A percentile compares a stretch with the other conserved stretches of the same genome.
Evolutionary conservation across 2,113 vertebrate genomes (phyloP).

Genomic region (Patagioenas fasciata): DNA sequence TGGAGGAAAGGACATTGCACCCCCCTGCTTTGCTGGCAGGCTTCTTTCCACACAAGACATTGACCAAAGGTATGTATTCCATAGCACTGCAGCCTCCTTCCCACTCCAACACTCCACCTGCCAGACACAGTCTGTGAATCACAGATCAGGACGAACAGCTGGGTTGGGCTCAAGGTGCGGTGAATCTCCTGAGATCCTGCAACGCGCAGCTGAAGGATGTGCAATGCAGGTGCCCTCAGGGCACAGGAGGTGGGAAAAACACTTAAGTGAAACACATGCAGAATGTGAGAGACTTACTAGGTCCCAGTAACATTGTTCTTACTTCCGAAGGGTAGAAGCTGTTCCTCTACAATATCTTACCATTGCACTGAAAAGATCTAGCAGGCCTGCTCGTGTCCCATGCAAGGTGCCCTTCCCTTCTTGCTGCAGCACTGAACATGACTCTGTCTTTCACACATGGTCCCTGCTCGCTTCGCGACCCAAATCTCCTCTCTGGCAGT

Average conservation of each 20-base stretch:
- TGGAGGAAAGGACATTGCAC: not conserved
- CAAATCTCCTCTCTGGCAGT: not conserved
- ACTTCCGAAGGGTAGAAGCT: not conserved
- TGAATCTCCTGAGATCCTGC: not conserved
- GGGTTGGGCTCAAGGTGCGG: not conserved
- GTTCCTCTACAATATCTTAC: not conserved
- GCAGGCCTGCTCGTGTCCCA: not conserved
- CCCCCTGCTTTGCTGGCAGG: not conserved
- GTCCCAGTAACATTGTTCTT: not conserved
- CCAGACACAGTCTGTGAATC: not conserved
- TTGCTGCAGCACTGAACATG: not conserved
- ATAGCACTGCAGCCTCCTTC: not conserved
- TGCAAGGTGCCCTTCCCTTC: not conserved
- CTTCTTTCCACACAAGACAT: not conserved
- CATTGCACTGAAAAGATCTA: not conserved
- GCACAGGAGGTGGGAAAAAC: not conserved
- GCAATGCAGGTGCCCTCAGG: not conserved
- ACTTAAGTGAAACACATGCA: not conserved
- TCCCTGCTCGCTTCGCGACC: not conserved
- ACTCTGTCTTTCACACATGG: not conserved
- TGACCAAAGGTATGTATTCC: not conserved
- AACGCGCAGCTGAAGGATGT: accelerated
- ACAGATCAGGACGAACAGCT: not conserved
- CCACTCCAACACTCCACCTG: not conserved
- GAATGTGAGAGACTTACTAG: not conserved